These are phyloP conservation scores for Girardia tigrina DNA, from an alignment of 2,888 invertebrate species.

Conservation along the genomic window DNA sequence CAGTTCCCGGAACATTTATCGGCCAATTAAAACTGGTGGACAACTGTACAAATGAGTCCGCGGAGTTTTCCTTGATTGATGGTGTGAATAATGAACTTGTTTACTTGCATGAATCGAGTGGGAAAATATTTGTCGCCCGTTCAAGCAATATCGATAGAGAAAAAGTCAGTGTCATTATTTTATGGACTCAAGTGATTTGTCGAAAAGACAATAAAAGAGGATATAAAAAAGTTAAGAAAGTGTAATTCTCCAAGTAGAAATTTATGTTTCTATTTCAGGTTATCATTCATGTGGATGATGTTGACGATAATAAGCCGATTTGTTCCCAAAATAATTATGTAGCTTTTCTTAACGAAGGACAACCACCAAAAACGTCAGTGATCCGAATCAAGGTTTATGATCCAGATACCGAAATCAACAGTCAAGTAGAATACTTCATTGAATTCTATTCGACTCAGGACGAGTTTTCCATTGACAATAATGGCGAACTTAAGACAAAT, in stretches of 20 bases:
- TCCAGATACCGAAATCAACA: not conserved
- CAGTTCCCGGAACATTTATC: not conserved
- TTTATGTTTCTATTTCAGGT: not conserved
- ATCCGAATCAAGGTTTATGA: not conserved
- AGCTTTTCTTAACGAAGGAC: not conserved
- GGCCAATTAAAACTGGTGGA: not conserved
- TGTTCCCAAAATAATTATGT: not conserved
- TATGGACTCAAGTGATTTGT: not conserved
- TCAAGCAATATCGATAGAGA: not conserved
- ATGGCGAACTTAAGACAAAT: not conserved
- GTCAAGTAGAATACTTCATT: conserved; percentile 4
- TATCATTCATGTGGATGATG: not conserved
- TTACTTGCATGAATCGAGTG: not conserved
- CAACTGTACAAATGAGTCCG: not conserved
- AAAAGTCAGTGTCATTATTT: not conserved
- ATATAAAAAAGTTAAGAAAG: conserved; percentile 16
- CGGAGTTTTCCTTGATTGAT: not conserved
- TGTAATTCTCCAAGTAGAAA: not conserved
- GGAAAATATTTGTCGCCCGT: not conserved
- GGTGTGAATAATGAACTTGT: not conserved
- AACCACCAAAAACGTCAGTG: not conserved
- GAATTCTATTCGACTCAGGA: not conserved
- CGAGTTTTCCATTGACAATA: not conserved
- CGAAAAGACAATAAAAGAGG: not conserved
- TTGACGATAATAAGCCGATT: not conserved